Evolutionary conservation across 2,888 invertebrate species (phyloP).

Genomic region (Diaperis boleti): DNA sequence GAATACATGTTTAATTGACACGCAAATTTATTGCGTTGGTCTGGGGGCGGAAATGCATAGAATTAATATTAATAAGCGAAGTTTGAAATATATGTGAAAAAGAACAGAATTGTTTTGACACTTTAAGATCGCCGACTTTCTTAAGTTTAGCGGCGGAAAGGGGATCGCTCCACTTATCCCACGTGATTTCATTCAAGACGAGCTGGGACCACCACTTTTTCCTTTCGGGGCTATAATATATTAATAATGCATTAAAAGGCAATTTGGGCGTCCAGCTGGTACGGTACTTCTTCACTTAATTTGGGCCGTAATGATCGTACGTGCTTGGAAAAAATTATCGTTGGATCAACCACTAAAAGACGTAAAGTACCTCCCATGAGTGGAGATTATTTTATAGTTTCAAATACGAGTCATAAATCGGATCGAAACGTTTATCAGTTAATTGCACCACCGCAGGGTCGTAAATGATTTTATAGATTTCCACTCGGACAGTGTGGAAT

Average conservation of each 20-base stretch:
- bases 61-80: too few relatives aligned
- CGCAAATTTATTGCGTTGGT: too few relatives aligned
- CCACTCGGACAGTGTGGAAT: slow-evolving; percentile 21
- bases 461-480: slow-evolving; percentile 37
- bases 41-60: too few relatives aligned
- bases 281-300: slow-evolving; percentile 1
- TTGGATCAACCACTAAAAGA: background rate
- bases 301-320: slow-evolving; percentile 2
- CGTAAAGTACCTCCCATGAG: background rate
- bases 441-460: slow-evolving; percentile 34
- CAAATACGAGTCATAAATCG: slow-evolving; percentile 20
- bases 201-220: too few relatives aligned
- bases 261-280: background rate
- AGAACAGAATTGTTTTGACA: too few relatives aligned
- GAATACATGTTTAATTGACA: too few relatives aligned
- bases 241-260: background rate
- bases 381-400: slow-evolving; percentile 3
- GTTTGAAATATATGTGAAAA: too few relatives aligned
- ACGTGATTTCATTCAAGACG: too few relatives aligned
- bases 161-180: too few relatives aligned
- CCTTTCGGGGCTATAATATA: background rate
- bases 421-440: slow-evolving; percentile 35
- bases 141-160: too few relatives aligned
- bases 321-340: slow-evolving; percentile 3
- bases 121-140: too few relatives aligned